Base-by-base conservation (phyloP, 2,113 vertebrate genomes). In the Turnix velox region DNA sequence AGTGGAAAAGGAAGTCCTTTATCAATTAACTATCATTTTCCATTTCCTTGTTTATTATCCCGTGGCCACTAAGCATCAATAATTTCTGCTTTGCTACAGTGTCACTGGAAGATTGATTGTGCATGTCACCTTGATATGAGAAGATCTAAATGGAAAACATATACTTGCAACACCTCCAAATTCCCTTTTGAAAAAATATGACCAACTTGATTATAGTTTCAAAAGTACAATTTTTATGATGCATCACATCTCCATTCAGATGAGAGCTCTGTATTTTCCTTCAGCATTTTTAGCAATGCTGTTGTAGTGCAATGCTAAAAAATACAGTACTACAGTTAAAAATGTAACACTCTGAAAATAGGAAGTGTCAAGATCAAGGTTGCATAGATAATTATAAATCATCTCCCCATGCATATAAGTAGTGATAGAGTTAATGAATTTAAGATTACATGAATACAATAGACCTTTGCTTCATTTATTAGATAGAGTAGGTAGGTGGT, bases 11-110 rank as follows among this genome's bases (percentile, higher is more conserved):
- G 97, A 97, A 98, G 96, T 97, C 97, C 96, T 97, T 98, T 98
- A 98, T 98, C 98, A 98, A 98, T 98, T 98, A 99, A 98, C 98
- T 96, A 98, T 98, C 95, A 97, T 98, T 98, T 98, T 98, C 97
- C 97, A 97, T 98, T 98, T 98, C 97, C 97, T 97, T 98, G 98
- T 97, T 99, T 98, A 98, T 98, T 96, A 98, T 98, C 97, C 96
- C 97, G 95, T 96, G 97, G 96, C 96, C 98, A 98, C 98, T 98
- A 98, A 98, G 94, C 98, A 98, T 98, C 98, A 98, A 97, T 98
- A 98, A 98, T 98, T 98, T 97, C 96, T 96, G 96, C 95, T 97
- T 98, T 98, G 97, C 97, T 97, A 97, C 97, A 98, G 96, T 98
- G 98, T 98, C 98, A 97, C 96, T 76, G 85, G 97, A 98, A 98